Base-by-base conservation (phyloP, 2,888 invertebrate genomes). In the Ceratothoa steindachneri region DNA sequence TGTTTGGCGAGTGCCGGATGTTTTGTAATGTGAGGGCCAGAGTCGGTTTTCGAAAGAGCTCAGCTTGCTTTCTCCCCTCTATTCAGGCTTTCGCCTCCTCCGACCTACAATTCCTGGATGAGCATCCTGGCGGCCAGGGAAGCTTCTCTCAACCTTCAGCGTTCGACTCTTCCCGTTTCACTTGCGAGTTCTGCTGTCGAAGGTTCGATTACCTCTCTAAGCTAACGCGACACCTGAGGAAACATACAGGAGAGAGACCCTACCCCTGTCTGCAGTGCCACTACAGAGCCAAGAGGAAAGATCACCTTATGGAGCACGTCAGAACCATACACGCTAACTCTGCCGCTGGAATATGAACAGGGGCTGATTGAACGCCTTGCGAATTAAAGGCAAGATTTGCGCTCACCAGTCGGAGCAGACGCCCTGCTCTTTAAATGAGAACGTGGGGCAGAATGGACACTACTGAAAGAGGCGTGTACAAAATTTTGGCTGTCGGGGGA, bases 191-290 rank as follows among this genome's bases (percentile, higher is more conserved):
- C 27, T 70, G 70, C 53, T 60, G 12, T 22, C 55, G 64, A 64
- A 64, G 64, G 30, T 70, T 70, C 30, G 60, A 55, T 27, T 70
- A 60, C 30, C 73, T 71, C 15, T 77, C 77, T 19, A 72, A 75
- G 22, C 66, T 77, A 55, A 71, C 53, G n/a, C 24, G 77, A 19
- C 77, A 77, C 71, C 65, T 77, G 75, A 67, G 75, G 67, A 75
- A 75, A 24, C 77, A 77, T 67, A 77, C 77, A 3, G 77, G 77
- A 29, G 77, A 77, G 30, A 66, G 75, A 31, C 77, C 75, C 22
- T 77, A 72, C 69, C 75, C 74, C 12, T 70, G 70, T 28, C 22
- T 15, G 15, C 27, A 24, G 22, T 70, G 70, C 29, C 51, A 22
- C 0, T 70, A 70, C 70, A 51, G 70, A 27, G 70, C 70, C 1